These are phyloP conservation scores for Drosophila murphyi DNA, from an alignment of 1,140 invertebrate genomes.

Conservation along the genomic window DNA sequence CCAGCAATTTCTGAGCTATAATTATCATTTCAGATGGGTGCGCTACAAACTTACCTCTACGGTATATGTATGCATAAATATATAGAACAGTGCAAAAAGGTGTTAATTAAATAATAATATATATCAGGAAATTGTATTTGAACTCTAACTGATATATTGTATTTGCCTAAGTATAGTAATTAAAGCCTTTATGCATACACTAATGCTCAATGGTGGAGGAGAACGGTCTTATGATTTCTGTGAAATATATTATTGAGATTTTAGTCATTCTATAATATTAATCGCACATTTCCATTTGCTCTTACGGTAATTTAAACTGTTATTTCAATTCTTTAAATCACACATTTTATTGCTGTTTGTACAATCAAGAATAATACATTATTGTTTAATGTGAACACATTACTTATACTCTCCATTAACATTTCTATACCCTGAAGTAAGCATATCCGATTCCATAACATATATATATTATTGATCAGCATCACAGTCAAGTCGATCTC, in stretches of 20 bases:
- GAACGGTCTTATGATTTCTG: no score
- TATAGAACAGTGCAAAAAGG: slow-evolving; percentile 14
- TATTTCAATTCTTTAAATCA: not conserved
- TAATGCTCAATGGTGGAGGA: no score
- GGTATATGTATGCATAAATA: slow-evolving; percentile 14
- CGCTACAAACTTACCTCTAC: slow-evolving; percentile 27
- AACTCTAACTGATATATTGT: not conserved
- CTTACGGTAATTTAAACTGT: no score
- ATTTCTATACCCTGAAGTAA: not conserved
- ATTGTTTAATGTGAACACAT: not conserved
- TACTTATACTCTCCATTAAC: slow-evolving; percentile 10
- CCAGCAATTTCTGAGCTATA: slow-evolving; percentile 65
- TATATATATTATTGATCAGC: no score
- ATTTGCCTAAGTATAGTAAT: not conserved
- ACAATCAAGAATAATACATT: not conserved
- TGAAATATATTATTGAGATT: no score
- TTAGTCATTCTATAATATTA: no score
- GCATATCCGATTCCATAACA: no score
- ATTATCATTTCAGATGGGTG: slow-evolving; percentile 55
- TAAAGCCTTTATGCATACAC: no score
- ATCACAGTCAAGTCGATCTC: no score
- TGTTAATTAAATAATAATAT: slow-evolving; percentile 40
- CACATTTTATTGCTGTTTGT: not conserved
- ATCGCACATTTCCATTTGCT: no score
- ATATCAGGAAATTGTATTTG: not conserved